phyloP scores from a whole-genome alignment of 2,113 vertebrate species.

The Callocephalon fimbriatum region DNA sequence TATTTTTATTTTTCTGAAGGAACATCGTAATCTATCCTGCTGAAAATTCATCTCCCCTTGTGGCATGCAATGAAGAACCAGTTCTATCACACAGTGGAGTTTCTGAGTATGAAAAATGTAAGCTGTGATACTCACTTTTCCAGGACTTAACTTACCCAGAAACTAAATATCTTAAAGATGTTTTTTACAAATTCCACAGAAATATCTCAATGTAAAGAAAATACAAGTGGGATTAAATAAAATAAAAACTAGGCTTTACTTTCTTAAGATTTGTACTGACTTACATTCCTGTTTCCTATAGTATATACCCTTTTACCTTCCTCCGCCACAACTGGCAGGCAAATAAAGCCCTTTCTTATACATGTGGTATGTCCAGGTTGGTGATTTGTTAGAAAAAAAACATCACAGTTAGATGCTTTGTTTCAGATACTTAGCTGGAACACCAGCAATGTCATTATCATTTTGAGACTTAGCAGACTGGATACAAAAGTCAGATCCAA shows the following conservation, averaged over 20 bases:
- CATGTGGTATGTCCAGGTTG: background rate
- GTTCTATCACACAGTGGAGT: background rate
- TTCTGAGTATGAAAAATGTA: slow-evolving; percentile 46
- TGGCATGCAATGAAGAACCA: slow-evolving; percentile 30
- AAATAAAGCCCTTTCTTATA: background rate
- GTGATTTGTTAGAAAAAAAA: background rate
- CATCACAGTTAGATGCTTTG: background rate
- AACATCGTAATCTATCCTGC: slow-evolving; percentile 47
- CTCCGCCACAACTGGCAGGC: background rate
- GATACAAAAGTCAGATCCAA: background rate
- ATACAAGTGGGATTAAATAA: background rate
- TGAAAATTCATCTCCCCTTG: background rate
- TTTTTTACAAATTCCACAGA: background rate
- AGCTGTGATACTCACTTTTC: background rate
- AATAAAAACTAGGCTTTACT: background rate
- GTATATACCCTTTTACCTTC: background rate
- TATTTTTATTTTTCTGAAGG: background rate
- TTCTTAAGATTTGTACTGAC: background rate
- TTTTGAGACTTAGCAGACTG: background rate
- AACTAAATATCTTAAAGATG: background rate
- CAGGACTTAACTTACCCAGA: background rate
- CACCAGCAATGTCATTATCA: background rate
- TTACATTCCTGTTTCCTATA: background rate
- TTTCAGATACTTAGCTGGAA: background rate
- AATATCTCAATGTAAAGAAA: background rate